Base-by-base conservation (phyloP, 2,888 invertebrate genomes). In the Scrobipalpa atriplicella region DNA sequence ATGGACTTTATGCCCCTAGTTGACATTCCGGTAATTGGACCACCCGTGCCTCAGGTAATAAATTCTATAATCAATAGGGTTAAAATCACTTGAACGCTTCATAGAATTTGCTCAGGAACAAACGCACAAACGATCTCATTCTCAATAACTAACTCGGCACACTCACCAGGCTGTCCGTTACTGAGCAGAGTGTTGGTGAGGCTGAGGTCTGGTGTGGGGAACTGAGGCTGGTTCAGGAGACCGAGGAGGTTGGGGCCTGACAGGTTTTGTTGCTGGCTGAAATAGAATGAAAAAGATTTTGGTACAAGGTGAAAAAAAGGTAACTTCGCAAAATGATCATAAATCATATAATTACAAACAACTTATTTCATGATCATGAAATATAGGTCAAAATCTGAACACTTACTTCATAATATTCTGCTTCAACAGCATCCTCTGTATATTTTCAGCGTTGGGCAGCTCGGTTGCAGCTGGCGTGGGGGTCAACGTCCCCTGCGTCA, bases 371-470 rank as follows among this genome's bases (percentile, higher is more conserved):
- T n/a, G n/a, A n/a, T 29, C 29, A 29, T 3, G 29, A 29, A 29
- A 5, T 29, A 39, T n/a, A n/a, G n/a, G 11, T 11, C 11, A 51
- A 16, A 9, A 18, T 9, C 19, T 8, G 11, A 51, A 8, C 29
- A 83, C 90, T 88, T 41, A 93, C 93, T 90, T 92, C 81, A 92
- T 91, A 70, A 93, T 91, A 75, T 92, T 93, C 76, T 93, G 93
- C 66, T 93, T 93, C 66, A 93, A 75, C 72, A 93, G 75, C 92
- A 93, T 93, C 78, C 92, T 80, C 75, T 93, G 92, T 54, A 93
- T 88, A 70, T 92, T 92, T 71, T 93, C 92, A 1, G 89, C 83
- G 68, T 89, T 90, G 18, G 88, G 84, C 76, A 85, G 56, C 9
- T 79, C 66, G 13, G 86, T 86, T 0, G 66, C 73, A 10, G 75